Evolutionary conservation across 1,140 invertebrate species (phyloP).

Genomic region (Ips nitidus): DNA sequence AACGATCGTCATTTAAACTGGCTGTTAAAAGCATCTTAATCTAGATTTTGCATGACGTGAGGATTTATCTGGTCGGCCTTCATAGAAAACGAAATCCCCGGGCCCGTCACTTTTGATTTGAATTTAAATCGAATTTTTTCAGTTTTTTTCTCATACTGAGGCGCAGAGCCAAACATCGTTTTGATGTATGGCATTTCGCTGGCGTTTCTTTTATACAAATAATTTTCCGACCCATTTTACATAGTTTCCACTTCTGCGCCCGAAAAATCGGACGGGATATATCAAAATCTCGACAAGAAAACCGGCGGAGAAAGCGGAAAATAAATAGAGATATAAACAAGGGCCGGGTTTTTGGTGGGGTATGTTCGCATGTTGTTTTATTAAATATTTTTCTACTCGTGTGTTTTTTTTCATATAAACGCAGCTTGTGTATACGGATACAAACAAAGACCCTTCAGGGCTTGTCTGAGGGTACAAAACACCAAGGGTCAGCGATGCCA

Average conservation of each 20-base stretch:
- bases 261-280: conserved; percentile 23
- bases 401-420: no score
- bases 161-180: conserved; percentile 21
- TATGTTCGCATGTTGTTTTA: background rate
- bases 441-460: no score
- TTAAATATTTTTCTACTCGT: background rate
- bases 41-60: no score
- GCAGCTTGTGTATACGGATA: no score
- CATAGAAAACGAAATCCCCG: conserved; percentile 7
- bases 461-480: background rate
- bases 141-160: background rate
- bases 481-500: background rate
- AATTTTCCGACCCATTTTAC: conserved; percentile 28
- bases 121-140: conserved; percentile 25
- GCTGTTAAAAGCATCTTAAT: no score
- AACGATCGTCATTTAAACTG: no score
- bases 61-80: no score
- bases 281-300: conserved; percentile 23
- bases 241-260: conserved; percentile 22
- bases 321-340: conserved; percentile 23
- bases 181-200: conserved; percentile 23
- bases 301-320: conserved; percentile 3
- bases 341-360: background rate
- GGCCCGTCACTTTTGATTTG: conserved; percentile 19
- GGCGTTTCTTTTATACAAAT: conserved; percentile 18